Conservation (phyloP, 2,113 vertebrate genomes). For the Hystrix brachyura region DNA sequence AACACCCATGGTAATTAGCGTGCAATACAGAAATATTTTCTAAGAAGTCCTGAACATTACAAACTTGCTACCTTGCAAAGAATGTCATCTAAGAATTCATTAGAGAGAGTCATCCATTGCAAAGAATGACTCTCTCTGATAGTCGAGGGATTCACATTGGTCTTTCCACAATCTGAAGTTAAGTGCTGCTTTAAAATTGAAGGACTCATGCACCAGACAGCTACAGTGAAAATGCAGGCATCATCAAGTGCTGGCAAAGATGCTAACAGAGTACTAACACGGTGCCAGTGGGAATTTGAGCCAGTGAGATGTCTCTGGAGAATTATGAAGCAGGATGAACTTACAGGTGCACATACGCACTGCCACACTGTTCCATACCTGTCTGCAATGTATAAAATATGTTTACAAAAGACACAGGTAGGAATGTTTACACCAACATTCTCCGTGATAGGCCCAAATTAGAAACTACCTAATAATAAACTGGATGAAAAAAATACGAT, state of each 20-base stretch:
- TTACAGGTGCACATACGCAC: background rate
- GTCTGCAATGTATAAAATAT: background rate
- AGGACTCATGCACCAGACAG: background rate
- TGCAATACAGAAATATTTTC: background rate
- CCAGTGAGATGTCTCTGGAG: background rate
- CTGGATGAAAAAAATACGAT: background rate
- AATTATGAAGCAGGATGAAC: background rate
- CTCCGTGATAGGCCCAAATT: background rate
- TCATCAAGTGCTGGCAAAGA: background rate
- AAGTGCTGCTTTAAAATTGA: background rate
- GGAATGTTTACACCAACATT: background rate
- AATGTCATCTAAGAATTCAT: background rate
- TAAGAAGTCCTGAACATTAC: slow-evolving; percentile 10
- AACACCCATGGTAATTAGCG: background rate
- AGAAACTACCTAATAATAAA: background rate
- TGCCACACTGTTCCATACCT: background rate
- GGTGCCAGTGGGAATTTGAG: background rate
- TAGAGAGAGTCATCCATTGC: background rate
- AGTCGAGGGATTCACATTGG: background rate
- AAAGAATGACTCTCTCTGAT: slow-evolving; percentile 2
- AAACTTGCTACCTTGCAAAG: background rate
- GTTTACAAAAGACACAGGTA: background rate
- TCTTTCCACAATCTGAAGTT: slow-evolving; percentile 57
- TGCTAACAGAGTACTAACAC: background rate
- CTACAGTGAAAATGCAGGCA: background rate